Percentiles rank a stretch among this genome's conserved stretches.
Evolutionary conservation across 2,888 invertebrate genomes (phyloP).

Genomic region (Coenonympha arcania): DNA sequence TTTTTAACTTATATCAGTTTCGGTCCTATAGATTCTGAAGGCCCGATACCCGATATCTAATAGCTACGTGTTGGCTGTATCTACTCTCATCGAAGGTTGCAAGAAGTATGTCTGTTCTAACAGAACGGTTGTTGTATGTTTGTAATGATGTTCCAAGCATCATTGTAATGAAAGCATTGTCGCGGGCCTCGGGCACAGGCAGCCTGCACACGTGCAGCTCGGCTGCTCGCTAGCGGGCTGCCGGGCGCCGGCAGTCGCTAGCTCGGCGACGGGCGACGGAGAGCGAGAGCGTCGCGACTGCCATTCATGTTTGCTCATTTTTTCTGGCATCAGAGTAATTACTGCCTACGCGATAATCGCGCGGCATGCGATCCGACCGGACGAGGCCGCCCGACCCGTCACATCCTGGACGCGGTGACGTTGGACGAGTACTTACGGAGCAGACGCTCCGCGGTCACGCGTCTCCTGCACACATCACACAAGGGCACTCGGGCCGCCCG

Average conservation of each 20-base stretch:
- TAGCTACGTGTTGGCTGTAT: background rate
- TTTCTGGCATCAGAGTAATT: slow-evolving; percentile 45
- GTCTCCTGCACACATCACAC: slow-evolving; percentile 68
- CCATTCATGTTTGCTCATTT: slow-evolving; percentile 58
- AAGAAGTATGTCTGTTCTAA: background rate
- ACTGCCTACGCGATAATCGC: slow-evolving; percentile 41
- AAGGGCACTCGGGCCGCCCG: slow-evolving; percentile 64
- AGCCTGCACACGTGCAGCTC: slow-evolving; percentile 56
- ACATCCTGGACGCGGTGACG: slow-evolving; percentile 34
- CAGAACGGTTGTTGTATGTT: slow-evolving; percentile 5
- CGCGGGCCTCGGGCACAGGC: slow-evolving; percentile 31
- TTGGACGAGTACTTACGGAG: slow-evolving; percentile 64
- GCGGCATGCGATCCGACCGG: slow-evolving; percentile 39
- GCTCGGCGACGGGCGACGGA: slow-evolving; percentile 48
- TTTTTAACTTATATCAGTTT: background rate
- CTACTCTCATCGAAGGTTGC: background rate
- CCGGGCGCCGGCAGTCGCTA: slow-evolving; percentile 48
- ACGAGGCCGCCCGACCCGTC: slow-evolving; percentile 34
- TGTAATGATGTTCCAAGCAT: slow-evolving; percentile 23
- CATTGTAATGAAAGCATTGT: slow-evolving; percentile 44
- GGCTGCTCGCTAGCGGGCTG: slow-evolving; percentile 43
- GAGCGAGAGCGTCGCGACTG: slow-evolving; percentile 33
- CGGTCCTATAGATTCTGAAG: background rate
- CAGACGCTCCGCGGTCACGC: slow-evolving; percentile 67
- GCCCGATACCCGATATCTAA: background rate